Percentiles rank a stretch among this genome's conserved stretches.
Evolutionary conservation across 2,888 invertebrate genomes (phyloP).

Genomic region (Ellobium chinense): DNA sequence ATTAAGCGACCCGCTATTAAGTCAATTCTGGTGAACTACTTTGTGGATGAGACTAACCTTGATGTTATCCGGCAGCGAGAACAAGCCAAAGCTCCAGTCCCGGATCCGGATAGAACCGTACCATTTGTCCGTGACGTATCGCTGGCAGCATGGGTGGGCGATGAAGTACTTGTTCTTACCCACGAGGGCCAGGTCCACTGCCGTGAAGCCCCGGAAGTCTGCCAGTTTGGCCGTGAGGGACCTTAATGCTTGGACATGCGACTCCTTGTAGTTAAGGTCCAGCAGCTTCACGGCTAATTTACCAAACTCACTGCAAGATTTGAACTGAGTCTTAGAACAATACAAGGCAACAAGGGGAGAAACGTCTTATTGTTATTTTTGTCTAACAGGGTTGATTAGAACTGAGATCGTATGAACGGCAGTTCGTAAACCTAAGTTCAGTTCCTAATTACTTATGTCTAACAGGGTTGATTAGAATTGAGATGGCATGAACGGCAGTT

Average conservation of each 20-base stretch:
- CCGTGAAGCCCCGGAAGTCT: conserved; percentile 76
- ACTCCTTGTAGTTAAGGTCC: conserved; percentile 73
- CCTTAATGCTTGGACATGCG: conserved; percentile 72
- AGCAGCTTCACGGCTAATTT: conserved; percentile 75
- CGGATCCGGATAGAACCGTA: conserved; percentile 76
- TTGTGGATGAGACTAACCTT: conserved; percentile 37
- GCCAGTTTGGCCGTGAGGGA: conserved; percentile 73
- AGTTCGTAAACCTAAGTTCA: no score
- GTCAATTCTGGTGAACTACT: no score
- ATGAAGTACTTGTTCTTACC: conserved; percentile 78
- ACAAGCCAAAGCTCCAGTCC: conserved; percentile 75
- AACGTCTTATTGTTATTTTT: no score
- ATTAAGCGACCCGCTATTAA: no score
- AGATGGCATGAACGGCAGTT: no score
- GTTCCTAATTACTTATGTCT: no score
- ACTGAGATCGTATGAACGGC: no score
- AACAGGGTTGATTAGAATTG: no score
- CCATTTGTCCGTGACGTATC: conserved; percentile 79
- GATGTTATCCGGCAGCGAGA: conserved; percentile 46
- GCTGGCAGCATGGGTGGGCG: conserved; percentile 80
- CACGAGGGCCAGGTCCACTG: conserved; percentile 77
- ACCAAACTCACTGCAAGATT: conserved; percentile 71
- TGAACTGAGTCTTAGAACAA: neutral
- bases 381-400: no score
- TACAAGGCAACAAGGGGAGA: neutral